phyloP scores from a whole-genome alignment of 2,888 invertebrate genomes.

The Eupithecia centaureata region DNA sequence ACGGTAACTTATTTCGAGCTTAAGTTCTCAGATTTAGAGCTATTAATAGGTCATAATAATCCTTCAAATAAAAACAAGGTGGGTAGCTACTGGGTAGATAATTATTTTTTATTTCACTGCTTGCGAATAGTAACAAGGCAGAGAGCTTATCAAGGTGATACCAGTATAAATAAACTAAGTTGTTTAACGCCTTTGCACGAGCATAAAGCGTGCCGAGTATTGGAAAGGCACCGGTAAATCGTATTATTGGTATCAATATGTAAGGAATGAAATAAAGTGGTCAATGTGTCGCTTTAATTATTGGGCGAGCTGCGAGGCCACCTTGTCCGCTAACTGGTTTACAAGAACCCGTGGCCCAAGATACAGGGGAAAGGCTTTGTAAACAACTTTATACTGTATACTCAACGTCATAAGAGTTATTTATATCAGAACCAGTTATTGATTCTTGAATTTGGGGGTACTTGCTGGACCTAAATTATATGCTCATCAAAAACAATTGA shows the following conservation, averaged over 20 bases:
- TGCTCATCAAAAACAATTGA: neutral
- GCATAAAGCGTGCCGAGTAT: conserved; percentile 52
- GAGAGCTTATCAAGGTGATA: conserved; percentile 43
- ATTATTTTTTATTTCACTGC: neutral
- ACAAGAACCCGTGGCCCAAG: conserved; percentile 63
- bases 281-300: conserved; percentile 78
- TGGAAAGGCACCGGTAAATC: conserved; percentile 63
- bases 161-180: conserved; percentile 45
- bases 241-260: conserved; percentile 68
- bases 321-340: conserved; percentile 79
- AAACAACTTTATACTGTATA: neutral
- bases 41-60: neutral
- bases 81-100: neutral
- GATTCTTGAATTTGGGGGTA: neutral
- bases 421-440: neutral
- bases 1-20: neutral
- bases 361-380: conserved; percentile 39
- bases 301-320: conserved; percentile 77
- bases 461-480: neutral
- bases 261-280: conserved; percentile 75
- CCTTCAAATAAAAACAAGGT: neutral
- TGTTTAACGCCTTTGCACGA: conserved; percentile 50
- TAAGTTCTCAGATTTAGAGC: neutral
- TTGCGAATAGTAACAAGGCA: conserved; percentile 8
- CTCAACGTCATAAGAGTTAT: neutral